Base-by-base conservation (phyloP, 2,888 invertebrate species). In the Spodoptera littoralis region DNA sequence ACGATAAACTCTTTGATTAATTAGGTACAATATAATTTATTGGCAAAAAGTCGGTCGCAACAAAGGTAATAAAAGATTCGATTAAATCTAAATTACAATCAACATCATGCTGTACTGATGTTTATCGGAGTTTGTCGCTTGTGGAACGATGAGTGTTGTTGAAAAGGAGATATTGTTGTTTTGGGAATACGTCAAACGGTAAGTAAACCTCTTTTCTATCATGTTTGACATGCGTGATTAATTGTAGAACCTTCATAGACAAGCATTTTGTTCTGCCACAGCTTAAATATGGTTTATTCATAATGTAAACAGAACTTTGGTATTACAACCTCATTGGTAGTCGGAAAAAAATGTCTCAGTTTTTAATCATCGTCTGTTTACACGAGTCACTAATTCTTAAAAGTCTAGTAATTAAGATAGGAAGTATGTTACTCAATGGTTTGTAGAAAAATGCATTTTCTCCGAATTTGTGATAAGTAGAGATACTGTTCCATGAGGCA, bases 171-270 rank as follows among this genome's bases (percentile, higher is more conserved):
- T 94, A 59, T 84, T 86, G 64, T 69, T 93, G 69, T 94, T 94
- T 80, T 94, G 94, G 94, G 94, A 94, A 80, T 94, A 94, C 70
- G 89, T 94, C 1, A 94, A 93, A 82, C 88, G 92, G 94, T 93
- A 79, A 92, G 92, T 82, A 50, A 53, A 60, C 63, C 53, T 73
- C 30, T 60, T 62, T 70, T 47, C 11, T 69, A 11, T 1, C 13
- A 43, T 27, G n/a, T 36, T 36, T 27, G 27, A 5, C 51, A 68
- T 22, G 12, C 24, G 27, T 22, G 36, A 52, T 41, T 22, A 27
- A 41, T 18, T 4, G 4, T 11, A 24, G 8, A 6, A 55, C 22
- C 11, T 45, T 52, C 50, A 47, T 47, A 54, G 41, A 55, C 9
- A 47, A 51, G 12, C 30, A 46, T 18, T 41, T 0, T 49, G 18